phyloP scores from a whole-genome alignment of 1,140 invertebrate species.

The Brachionus manjavacas region DNA sequence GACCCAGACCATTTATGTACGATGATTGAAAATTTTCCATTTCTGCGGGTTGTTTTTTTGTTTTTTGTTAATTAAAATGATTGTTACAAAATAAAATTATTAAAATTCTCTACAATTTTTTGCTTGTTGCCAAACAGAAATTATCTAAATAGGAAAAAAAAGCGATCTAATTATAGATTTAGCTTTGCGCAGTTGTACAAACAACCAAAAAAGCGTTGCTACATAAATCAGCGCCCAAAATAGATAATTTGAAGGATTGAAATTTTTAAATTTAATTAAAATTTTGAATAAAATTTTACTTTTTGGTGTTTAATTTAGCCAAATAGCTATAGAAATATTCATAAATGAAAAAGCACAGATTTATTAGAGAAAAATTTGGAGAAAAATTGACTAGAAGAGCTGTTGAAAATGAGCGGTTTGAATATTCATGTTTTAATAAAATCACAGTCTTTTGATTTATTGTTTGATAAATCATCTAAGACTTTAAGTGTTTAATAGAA shows the following conservation, averaged over 20 bases:
- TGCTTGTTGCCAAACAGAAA: conserved; percentile 1
- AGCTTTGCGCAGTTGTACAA: not conserved
- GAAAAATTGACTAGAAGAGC: no score
- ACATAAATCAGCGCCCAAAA: not conserved
- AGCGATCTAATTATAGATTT: conserved; percentile 21
- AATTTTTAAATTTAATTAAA: not conserved
- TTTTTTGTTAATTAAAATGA: not conserved
- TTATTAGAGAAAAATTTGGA: not conserved
- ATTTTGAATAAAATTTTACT: not conserved
- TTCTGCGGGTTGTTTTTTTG: not conserved
- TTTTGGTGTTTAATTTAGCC: not conserved
- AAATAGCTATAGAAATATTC: not conserved
- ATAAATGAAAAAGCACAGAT: not conserved
- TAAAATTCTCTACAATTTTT: not conserved
- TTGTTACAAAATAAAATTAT: conserved; percentile 1
- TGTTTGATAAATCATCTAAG: not conserved
- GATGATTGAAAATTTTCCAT: conserved; percentile 7
- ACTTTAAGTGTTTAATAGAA: not conserved
- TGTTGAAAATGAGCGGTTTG: not conserved
- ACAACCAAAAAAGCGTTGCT: not conserved
- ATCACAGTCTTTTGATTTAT: not conserved
- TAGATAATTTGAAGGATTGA: not conserved
- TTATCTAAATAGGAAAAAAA: not conserved
- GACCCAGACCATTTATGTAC: not conserved
- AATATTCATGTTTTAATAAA: no score